Conservation (phyloP, 2,888 invertebrate genomes). For the Tanytarsus gracilentus region DNA sequence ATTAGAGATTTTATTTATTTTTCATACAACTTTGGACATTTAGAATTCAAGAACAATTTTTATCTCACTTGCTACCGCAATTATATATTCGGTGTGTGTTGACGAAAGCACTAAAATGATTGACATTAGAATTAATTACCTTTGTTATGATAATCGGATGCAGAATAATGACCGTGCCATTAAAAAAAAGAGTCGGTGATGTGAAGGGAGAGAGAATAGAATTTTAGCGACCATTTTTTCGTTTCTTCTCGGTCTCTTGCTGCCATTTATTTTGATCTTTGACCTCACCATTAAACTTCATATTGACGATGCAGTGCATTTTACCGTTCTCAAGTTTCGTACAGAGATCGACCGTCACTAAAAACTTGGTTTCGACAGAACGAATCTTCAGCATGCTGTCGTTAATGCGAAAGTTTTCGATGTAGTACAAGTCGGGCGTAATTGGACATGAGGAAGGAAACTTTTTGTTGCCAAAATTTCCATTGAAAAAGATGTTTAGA, state of each 20-base stretch:
- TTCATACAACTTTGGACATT: too few relatives aligned
- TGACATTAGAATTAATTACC: background rate
- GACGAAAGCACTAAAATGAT: background rate
- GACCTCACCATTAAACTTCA: background rate
- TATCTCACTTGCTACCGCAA: too few relatives aligned
- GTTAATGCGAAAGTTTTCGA: constrained; percentile 1
- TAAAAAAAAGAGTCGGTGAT: too few relatives aligned
- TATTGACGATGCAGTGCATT: background rate
- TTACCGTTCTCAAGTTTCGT: background rate
- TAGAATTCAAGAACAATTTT: too few relatives aligned
- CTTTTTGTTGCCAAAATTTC: background rate
- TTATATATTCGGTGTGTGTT: too few relatives aligned
- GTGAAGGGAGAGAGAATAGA: too few relatives aligned
- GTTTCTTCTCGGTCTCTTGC: background rate
- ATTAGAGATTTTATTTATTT: too few relatives aligned
- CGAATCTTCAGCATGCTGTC: constrained; percentile 1
- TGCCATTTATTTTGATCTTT: background rate
- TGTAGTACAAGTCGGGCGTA: background rate
- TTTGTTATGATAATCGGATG: background rate
- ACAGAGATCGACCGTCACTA: background rate
- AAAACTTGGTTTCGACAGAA: background rate
- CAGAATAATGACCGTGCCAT: too few relatives aligned
- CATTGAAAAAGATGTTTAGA: constrained; percentile 3
- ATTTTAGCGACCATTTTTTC: background rate
- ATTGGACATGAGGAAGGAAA: constrained; percentile 4